These are phyloP conservation scores for Adoxophyes honmai DNA, from an alignment of 1,140 invertebrate species.

Conservation along the genomic window DNA sequence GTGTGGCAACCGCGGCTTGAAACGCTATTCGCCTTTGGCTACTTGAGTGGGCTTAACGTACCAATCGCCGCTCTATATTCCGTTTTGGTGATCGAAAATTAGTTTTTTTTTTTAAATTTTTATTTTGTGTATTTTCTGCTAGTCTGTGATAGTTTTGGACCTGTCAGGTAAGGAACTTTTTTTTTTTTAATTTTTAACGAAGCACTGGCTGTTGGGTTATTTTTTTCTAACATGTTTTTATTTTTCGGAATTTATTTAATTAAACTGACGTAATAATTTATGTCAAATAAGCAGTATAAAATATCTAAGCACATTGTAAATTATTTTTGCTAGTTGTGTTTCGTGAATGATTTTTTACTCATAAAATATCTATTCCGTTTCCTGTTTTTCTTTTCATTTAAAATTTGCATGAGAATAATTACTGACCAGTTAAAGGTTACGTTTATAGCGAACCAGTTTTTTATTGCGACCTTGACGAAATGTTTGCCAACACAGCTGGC, in stretches of 20 bases:
- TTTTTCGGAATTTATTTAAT: no score
- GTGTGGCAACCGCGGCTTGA: no score
- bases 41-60: neutral
- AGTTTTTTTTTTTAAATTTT: neutral
- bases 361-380: no score
- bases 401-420: neutral
- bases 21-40: neutral
- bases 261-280: no score
- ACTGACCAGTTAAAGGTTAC: neutral
- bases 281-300: no score
- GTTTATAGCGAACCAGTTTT: neutral
- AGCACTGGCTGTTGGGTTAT: no score
- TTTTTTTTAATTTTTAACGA: neutral
- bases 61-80: neutral
- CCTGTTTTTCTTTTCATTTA: no score
- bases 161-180: neutral
- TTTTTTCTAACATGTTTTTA: no score
- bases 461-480: neutral
- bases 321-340: no score
- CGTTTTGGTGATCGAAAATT: no score
- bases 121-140: neutral
- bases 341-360: no score
- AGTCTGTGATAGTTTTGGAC: neutral
- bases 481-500: slow-evolving; percentile 6
- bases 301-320: no score